A percentile compares a stretch with the other conserved stretches of the same genome.
Evolutionary conservation across 1,140 invertebrate species (phyloP).

Genomic region (Drosophila bocqueti): DNA sequence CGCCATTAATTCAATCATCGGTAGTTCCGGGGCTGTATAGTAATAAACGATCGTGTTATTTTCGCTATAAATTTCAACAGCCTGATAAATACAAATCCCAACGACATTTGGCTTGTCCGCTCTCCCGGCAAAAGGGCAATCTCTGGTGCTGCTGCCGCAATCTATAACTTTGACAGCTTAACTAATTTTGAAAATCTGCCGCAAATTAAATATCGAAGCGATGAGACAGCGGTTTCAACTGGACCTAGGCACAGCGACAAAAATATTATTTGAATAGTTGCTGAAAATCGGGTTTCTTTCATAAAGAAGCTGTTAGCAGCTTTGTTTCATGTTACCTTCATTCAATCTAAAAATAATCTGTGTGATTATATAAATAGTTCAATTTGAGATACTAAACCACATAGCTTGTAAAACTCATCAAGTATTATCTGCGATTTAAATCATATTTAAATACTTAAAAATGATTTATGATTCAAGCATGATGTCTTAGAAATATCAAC

Average conservation of each 20-base stretch:
- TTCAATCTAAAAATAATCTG: not conserved
- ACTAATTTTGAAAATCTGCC: slow-evolving; percentile 55
- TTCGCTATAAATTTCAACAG: slow-evolving; percentile 33
- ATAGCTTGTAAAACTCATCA: no score
- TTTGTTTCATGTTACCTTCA: not conserved
- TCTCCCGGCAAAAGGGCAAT: slow-evolving; percentile 57
- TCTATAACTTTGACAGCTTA: slow-evolving; percentile 75
- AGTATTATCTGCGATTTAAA: no score
- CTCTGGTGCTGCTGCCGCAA: slow-evolving; percentile 63
- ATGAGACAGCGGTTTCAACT: slow-evolving; percentile 13
- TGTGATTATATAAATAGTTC: no score
- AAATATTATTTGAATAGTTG: not conserved
- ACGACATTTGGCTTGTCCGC: slow-evolving; percentile 59
- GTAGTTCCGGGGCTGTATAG: slow-evolving; percentile 21
- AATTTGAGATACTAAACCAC: no score
- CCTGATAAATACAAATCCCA: slow-evolving; percentile 49
- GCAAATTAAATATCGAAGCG: slow-evolving; percentile 30
- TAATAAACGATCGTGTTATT: slow-evolving; percentile 30
- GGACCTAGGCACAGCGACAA: not conserved
- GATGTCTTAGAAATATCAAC: not conserved
- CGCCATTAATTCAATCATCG: slow-evolving; percentile 50
- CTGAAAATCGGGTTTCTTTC: not conserved
- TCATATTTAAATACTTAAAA: not conserved
- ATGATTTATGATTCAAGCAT: not conserved
- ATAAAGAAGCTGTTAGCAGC: not conserved